These are phyloP conservation scores for Diorhabda carinulata DNA, from an alignment of 1,140 invertebrate genomes.

Conservation along the genomic window DNA sequence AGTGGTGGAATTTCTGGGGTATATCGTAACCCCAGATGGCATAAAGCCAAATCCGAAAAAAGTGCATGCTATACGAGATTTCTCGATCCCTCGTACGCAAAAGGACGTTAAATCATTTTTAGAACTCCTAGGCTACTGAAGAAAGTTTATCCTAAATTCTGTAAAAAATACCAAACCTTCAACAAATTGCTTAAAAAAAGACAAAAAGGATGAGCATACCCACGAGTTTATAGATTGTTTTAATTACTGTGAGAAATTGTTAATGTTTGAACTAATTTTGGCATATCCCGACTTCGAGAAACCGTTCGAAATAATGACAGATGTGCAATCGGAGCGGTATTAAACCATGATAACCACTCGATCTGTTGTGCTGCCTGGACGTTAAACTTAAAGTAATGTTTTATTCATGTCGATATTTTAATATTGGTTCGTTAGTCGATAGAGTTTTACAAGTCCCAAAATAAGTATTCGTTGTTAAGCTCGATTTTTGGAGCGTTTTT, in stretches of 20 bases:
- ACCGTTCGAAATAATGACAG: slow-evolving; percentile 16
- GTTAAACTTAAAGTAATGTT: slow-evolving; percentile 22
- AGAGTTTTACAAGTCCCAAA: too few species aligned
- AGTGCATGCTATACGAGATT: background rate
- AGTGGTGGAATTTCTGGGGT: slow-evolving; percentile 45
- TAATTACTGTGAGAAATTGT: slow-evolving; percentile 11
- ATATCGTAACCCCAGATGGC: slow-evolving; percentile 32
- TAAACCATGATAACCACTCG: slow-evolving; percentile 31
- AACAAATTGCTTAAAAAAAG: slow-evolving; percentile 25
- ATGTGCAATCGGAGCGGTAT: slow-evolving; percentile 31
- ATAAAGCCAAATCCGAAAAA: slow-evolving; percentile 32
- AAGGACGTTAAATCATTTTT: slow-evolving; percentile 29
- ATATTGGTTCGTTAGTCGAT: too few species aligned
- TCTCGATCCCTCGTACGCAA: slow-evolving; percentile 40
- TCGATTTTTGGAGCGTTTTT: too few species aligned
- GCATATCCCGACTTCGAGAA: slow-evolving; percentile 5
- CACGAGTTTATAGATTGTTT: slow-evolving; percentile 23
- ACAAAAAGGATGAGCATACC: slow-evolving; percentile 10
- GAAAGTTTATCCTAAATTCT: slow-evolving; percentile 34
- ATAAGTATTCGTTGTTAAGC: too few species aligned
- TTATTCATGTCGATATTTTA: too few species aligned
- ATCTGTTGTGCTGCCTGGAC: slow-evolving; percentile 30
- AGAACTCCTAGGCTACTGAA: slow-evolving; percentile 29
- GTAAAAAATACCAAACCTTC: slow-evolving; percentile 34
- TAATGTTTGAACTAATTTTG: slow-evolving; percentile 6